These are phyloP conservation scores for Orchestes rusci DNA, from an alignment of 2,888 invertebrate species.

Conservation along the genomic window DNA sequence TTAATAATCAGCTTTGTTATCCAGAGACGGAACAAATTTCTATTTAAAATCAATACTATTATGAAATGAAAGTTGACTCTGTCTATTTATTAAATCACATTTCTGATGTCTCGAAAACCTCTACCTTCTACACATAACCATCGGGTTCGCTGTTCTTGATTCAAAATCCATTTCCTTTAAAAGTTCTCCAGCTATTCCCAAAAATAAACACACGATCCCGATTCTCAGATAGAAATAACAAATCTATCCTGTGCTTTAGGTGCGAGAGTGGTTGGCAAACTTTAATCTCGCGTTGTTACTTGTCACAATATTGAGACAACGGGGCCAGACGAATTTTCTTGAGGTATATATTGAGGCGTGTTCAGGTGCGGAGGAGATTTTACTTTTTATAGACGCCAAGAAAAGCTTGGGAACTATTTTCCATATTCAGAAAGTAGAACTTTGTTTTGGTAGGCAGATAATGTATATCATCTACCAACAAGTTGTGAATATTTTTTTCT, in stretches of 20 bases:
- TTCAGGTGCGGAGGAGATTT: background rate
- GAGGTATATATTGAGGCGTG: conserved; percentile 20
- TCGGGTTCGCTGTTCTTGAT: conserved; percentile 10
- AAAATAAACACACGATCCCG: background rate
- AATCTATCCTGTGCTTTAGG: conserved; percentile 33
- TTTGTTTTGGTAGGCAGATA: too few species aligned
- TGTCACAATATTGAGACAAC: too few species aligned
- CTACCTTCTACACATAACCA: too few species aligned
- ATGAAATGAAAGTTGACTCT: too few species aligned
- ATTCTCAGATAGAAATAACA: conserved; percentile 32
- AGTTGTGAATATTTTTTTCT: too few species aligned
- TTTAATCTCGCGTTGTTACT: conserved; percentile 44
- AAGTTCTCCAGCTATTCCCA: conserved; percentile 1
- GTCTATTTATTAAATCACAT: too few species aligned
- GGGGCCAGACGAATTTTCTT: conserved; percentile 47
- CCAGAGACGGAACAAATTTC: too few species aligned
- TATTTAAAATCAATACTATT: too few species aligned
- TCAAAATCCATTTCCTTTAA: conserved; percentile 2
- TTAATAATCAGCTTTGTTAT: too few species aligned
- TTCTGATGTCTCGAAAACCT: too few species aligned
- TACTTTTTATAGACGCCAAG: too few species aligned
- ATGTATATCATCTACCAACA: too few species aligned
- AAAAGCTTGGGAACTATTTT: conserved; percentile 6
- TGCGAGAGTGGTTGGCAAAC: conserved; percentile 40
- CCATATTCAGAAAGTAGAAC: conserved; percentile 25